A percentile compares a stretch with the other conserved stretches of the same genome.
phyloP scores from a whole-genome alignment of 2,797 vertebrate species.

The Podarcis siculus region DNA sequence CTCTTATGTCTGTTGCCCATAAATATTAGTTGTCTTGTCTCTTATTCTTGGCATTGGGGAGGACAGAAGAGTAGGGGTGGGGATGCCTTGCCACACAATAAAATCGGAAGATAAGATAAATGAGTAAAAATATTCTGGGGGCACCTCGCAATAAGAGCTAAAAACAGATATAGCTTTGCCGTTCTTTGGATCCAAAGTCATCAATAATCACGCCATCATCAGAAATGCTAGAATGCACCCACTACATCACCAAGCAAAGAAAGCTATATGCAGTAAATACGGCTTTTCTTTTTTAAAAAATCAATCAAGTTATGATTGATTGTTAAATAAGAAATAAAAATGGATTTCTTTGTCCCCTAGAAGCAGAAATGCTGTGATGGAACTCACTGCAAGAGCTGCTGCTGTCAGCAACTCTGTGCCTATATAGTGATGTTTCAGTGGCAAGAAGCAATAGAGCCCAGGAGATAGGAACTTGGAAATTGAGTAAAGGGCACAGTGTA shows the following conservation, averaged over 20 bases:
- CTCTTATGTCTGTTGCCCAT: too few species aligned
- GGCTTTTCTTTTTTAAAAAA: not conserved
- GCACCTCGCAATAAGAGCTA: not conserved
- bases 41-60: too few species aligned
- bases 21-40: too few species aligned
- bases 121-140: not conserved
- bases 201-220: not conserved
- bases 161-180: not conserved
- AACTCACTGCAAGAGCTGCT: constrained; percentile 7
- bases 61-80: not conserved
- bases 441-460: not conserved
- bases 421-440: not conserved
- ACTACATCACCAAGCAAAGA: not conserved
- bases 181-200: not conserved
- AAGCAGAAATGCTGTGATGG: constrained; percentile 18
- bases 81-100: too few species aligned
- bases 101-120: not conserved
- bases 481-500: not conserved
- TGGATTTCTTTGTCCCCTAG: not conserved
- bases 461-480: not conserved
- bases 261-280: not conserved
- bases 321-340: constrained; percentile 14
- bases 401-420: not conserved
- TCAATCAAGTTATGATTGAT: constrained; percentile 13
- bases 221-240: constrained; percentile 17